Evolutionary conservation across 2,113 vertebrate genomes (phyloP), one percentile per base, ranked within the genome.

Genomic region (Pardalotus punctatus): DNA sequence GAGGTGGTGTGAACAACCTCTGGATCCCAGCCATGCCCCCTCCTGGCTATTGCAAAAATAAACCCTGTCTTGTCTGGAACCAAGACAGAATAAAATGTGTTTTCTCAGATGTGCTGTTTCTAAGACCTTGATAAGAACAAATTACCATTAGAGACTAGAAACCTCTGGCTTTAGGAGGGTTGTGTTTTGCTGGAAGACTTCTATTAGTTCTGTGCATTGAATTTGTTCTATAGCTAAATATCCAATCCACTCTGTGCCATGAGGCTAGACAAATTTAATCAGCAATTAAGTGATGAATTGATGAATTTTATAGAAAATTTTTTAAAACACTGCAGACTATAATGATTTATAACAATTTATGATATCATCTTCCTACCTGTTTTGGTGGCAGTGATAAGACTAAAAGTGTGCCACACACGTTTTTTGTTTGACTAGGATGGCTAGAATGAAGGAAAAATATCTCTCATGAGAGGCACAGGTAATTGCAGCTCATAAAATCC

Each of bases 401-500:
- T 71, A 36, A 79, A 81, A 72, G 23, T 27, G 40, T 61, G 18
- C 40, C 35, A 72, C 7, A 7, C 14, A 12, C 47, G 43, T 84
- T 89, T 91, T 64, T 65, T 53, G 6, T 84, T 91, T 82, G 86
- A 88, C n/a, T 56, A 15, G 57, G 40, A 45, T 53, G 31, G 14
- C 62, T 95, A 42, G 36, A 81, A 76, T 56, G 56, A 86, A 92
- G 80, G 60, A 71, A 86, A 70, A 78, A 92, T 73, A 23, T 56
- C 61, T 91, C 77, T 92, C 83, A 36, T 67, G 86, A 84, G 81
- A 95, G 17, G 12, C 40, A 65, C 58, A 66, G 43, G 40, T 91
- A 94, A 95, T 81, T 91, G 61, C 38, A 87, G 12, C 45, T 71
- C 86, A 76, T 91, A 81, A 96, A 91, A 65, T 69, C 77, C 28